Conservation (phyloP, 2,113 vertebrate species). For the Marmota monax region DNA sequence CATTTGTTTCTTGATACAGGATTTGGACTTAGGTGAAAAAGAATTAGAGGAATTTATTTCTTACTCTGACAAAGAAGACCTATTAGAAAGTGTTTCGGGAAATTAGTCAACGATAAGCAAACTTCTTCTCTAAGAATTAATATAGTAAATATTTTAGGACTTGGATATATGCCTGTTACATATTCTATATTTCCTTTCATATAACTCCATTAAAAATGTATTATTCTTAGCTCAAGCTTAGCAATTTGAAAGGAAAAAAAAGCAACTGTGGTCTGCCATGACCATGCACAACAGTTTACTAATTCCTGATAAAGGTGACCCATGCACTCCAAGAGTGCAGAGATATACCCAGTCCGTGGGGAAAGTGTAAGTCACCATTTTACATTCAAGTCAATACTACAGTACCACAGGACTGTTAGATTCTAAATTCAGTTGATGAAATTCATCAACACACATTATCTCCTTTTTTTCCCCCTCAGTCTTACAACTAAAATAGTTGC, state of each 20-base stretch:
- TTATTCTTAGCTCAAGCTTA: neutral
- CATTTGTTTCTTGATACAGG: neutral
- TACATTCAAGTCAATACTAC: neutral
- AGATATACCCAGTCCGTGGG: neutral
- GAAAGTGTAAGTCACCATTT: neutral
- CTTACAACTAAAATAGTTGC: neutral
- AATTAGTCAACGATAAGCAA: neutral
- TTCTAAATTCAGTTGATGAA: neutral
- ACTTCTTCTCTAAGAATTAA: neutral
- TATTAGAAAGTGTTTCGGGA: neutral
- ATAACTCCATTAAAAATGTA: neutral
- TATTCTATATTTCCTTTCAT: neutral
- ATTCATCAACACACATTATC: neutral
- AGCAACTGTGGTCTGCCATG: neutral
- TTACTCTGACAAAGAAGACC: neutral
- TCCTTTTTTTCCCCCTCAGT: neutral
- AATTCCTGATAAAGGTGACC: neutral
- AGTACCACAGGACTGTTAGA: neutral
- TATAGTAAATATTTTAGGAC: neutral
- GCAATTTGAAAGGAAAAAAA: rapidly evolving
- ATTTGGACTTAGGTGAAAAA: neutral
- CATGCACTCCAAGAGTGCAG: neutral
- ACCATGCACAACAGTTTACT: neutral
- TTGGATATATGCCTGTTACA: neutral
- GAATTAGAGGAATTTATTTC: neutral